phyloP scores from a whole-genome alignment of 2,113 vertebrate species.

The Xenopus borealis region DNA sequence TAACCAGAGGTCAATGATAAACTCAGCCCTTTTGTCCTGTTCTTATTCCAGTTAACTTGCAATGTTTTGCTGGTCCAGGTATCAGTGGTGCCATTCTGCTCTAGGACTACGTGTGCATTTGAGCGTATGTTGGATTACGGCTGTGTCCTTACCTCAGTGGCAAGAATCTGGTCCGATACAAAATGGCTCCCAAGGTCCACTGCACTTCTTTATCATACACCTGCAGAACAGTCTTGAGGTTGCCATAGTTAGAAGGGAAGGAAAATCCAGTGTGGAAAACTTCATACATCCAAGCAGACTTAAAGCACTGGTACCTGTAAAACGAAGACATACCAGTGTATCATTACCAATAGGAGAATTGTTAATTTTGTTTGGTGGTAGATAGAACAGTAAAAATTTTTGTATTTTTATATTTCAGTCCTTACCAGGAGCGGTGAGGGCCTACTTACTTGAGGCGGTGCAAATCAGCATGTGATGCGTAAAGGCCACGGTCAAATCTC shows the following conservation, averaged over 20 bases:
- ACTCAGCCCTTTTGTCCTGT: too few relatives aligned
- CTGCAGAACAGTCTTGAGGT: slow-evolving; percentile 84
- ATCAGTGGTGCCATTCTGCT: too few relatives aligned
- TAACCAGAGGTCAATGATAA: too few relatives aligned
- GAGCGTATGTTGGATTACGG: too few relatives aligned
- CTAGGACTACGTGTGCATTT: too few relatives aligned
- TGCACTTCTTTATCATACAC: slow-evolving; percentile 97
- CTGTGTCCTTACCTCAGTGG: slow-evolving; percentile 79
- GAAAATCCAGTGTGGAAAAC: slow-evolving; percentile 91
- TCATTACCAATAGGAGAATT: too few relatives aligned
- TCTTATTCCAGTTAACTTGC: too few relatives aligned
- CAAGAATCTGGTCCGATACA: slow-evolving; percentile 90
- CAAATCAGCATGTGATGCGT: slow-evolving; percentile 90
- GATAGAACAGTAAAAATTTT: too few relatives aligned
- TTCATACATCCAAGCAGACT: slow-evolving; percentile 96
- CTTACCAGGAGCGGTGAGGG: too few relatives aligned
- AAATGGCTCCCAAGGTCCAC: slow-evolving; percentile 95
- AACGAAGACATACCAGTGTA: neutral
- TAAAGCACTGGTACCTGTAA: slow-evolving; percentile 94
- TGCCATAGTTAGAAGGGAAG: slow-evolving; percentile 80
- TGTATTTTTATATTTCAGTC: too few relatives aligned
- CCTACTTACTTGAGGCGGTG: slow-evolving; percentile 87
- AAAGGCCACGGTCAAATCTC: slow-evolving; percentile 87
- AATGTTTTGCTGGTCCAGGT: too few relatives aligned
- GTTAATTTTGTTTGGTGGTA: too few relatives aligned